A percentile compares a stretch with the other conserved stretches of the same genome.
These are phyloP conservation scores for Melitaea cinxia DNA, from an alignment of 1,140 invertebrate genomes.

Conservation along the genomic window DNA sequence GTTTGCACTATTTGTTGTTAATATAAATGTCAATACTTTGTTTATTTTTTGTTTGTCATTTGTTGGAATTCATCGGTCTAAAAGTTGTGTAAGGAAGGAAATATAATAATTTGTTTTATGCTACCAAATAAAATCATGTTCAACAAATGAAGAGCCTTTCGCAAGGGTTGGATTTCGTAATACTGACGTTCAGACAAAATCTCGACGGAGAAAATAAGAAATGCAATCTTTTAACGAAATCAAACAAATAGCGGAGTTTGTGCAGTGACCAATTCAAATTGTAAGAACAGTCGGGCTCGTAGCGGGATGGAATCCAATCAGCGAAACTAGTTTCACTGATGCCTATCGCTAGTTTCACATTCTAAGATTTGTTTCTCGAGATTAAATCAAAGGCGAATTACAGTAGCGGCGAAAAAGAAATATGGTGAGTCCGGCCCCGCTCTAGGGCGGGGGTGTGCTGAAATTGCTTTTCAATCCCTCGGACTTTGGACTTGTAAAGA, in stretches of 20 bases:
- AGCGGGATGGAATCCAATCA: constrained; percentile 77
- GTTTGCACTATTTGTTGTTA: too few relatives aligned
- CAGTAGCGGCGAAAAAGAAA: constrained; percentile 80
- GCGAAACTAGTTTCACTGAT: constrained; percentile 76
- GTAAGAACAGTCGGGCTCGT: constrained; percentile 59
- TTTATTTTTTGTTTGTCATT: too few relatives aligned
- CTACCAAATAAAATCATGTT: constrained; percentile 6
- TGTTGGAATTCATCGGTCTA: too few relatives aligned
- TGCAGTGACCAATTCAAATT: constrained; percentile 74
- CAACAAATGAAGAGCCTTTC: constrained; percentile 4
- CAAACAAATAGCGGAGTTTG: constrained; percentile 70
- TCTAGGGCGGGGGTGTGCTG: constrained; percentile 78
- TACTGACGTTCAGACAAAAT: constrained; percentile 37
- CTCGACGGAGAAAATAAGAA: constrained; percentile 60
- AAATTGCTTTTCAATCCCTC: constrained; percentile 84
- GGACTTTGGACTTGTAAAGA: constrained; percentile 84
- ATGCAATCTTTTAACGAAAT: constrained; percentile 75
- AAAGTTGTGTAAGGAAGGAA: background rate
- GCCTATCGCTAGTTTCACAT: constrained; percentile 80
- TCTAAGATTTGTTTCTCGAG: constrained; percentile 81
- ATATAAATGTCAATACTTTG: too few relatives aligned
- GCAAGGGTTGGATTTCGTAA: constrained; percentile 36
- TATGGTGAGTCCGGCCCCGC: constrained; percentile 75
- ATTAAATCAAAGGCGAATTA: constrained; percentile 82
- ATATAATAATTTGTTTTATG: background rate